phyloP scores from a whole-genome alignment of 2,888 invertebrate species.

The Orgyia antiqua region DNA sequence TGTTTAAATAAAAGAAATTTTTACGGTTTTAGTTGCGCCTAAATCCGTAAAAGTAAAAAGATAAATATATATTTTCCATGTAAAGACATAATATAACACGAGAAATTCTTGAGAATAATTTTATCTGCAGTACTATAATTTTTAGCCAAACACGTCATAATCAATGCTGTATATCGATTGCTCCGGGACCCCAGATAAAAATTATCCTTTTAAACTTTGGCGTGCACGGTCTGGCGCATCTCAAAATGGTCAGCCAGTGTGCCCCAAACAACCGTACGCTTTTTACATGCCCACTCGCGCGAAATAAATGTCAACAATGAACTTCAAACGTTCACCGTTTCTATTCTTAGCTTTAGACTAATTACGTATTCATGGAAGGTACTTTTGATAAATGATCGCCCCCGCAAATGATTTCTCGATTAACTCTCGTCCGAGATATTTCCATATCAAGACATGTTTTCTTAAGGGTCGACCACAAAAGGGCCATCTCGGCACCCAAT shows the following conservation, averaged over 20 bases:
- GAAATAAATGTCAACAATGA: slow-evolving; percentile 59
- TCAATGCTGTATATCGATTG: slow-evolving; percentile 42
- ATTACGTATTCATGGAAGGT: slow-evolving; percentile 65
- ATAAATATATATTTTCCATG: too few relatives aligned
- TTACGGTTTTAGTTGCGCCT: too few relatives aligned
- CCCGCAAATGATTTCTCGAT: slow-evolving; percentile 72
- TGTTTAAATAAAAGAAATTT: too few relatives aligned
- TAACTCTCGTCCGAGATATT: slow-evolving; percentile 70
- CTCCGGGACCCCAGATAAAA: slow-evolving; percentile 44
- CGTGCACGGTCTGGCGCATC: slow-evolving; percentile 55
- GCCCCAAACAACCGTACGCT: slow-evolving; percentile 49
- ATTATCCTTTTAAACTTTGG: slow-evolving; percentile 65
- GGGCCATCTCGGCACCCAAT: slow-evolving; percentile 76
- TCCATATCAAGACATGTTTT: slow-evolving; percentile 79
- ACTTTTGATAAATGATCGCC: slow-evolving; percentile 66
- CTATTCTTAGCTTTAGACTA: slow-evolving; percentile 49
- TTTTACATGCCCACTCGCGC: slow-evolving; percentile 58
- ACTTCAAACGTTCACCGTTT: slow-evolving; percentile 28
- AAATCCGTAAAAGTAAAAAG: too few relatives aligned
- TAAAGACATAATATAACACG: too few relatives aligned
- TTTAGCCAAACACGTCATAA: too few relatives aligned
- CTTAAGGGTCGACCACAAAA: slow-evolving; percentile 77
- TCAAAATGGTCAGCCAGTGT: slow-evolving; percentile 56
- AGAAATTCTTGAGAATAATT: too few relatives aligned
- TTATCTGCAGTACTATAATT: too few relatives aligned